These are phyloP conservation scores for Eidolon helvum DNA, from an alignment of 2,113 vertebrate species.

Conservation along the genomic window DNA sequence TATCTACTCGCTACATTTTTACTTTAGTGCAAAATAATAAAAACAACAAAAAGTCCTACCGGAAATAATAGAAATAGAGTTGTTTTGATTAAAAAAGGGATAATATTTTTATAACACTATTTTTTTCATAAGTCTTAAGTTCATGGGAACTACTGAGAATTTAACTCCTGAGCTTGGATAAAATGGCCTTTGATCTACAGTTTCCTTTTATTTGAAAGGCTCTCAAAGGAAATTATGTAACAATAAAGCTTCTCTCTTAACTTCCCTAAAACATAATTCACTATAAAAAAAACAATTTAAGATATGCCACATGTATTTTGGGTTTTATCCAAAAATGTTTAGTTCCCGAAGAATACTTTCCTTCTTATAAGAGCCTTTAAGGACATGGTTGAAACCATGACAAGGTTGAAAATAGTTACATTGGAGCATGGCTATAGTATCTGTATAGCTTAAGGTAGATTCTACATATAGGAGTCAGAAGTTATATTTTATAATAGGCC, in stretches of 20 bases:
- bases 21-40: background rate
- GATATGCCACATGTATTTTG: background rate
- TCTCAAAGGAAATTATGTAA: conserved; percentile 34
- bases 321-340: background rate
- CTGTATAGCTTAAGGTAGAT: background rate
- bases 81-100: background rate
- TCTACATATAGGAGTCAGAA: background rate
- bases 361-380: background rate
- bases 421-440: background rate
- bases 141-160: background rate
- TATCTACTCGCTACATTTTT: background rate
- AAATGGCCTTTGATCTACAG: background rate
- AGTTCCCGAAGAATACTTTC: background rate
- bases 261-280: conserved; percentile 4
- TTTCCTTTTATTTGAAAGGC: conserved; percentile 47
- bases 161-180: background rate
- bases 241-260: background rate
- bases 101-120: background rate
- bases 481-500: background rate
- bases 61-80: background rate
- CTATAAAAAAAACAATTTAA: background rate
- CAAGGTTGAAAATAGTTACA: background rate
- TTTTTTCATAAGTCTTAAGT: background rate
- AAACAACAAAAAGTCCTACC: background rate
- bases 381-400: background rate